Base-by-base conservation (phyloP, 2,888 invertebrate species). In the Cyclophora punctaria region DNA sequence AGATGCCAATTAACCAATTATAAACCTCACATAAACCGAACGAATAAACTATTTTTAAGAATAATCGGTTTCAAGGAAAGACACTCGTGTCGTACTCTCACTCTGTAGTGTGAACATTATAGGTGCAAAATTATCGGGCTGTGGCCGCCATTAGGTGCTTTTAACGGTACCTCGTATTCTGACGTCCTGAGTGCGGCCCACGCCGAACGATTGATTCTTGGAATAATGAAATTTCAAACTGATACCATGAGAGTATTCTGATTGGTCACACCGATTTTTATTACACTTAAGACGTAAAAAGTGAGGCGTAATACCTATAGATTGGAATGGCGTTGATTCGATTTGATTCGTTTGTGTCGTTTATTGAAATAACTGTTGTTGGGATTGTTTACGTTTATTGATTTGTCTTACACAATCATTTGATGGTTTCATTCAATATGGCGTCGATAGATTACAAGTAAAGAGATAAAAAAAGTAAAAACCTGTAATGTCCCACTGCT, bases 211-310 rank as follows among this genome's bases (percentile, higher is more conserved):
- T 80, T 80, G 80, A 78, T 83, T 82, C 81, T 67, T 46, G 61
- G 82, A 82, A 83, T 72, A 71, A 77, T 69, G 66, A 72, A 77
- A 76, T 75, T 74, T 73, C 70, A 70, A 70, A 67, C 64, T 62
- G 66, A 68, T 67, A 64, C 53, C 58, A 51, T 44, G 46, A 60
- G 66, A 63, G 69, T 65, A 62, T 70, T 76, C 68, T 73, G 69
- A 76, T 76, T 71, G 63, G 66, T 58, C 56, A 57, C 58, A 54
- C 61, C 53, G 49, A 57, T 60, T 62, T 68, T 69, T 61, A 44
- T 44, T 44, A 44, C 44, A 33, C 33, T 44, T 7, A 34, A 33
- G 5, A 33, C 44, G 44, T 37, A 37, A 37, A 37, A 37, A 37
- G 7, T 20, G 34, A 44, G 44, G 44, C 34, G 44, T 44, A 34